A percentile compares a stretch with the other conserved stretches of the same genome.
These are phyloP conservation scores for Luehdorfia chinensis DNA, from an alignment of 1,140 invertebrate species.

Conservation along the genomic window DNA sequence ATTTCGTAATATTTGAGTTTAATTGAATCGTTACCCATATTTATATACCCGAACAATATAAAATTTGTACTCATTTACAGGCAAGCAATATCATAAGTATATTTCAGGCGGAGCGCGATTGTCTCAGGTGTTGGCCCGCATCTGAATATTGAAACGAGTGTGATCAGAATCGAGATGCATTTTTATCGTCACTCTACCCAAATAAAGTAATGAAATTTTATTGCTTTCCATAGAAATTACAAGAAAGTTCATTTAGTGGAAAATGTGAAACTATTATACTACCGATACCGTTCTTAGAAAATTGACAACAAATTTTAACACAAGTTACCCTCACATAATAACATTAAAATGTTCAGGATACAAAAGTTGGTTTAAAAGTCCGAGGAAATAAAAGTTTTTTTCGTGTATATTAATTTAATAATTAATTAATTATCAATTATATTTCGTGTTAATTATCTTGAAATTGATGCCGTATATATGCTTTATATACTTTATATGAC, in stretches of 20 bases:
- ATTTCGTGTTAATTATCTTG: too few species aligned
- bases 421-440: too few species aligned
- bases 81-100: slow-evolving; percentile 70
- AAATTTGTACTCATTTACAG: slow-evolving; percentile 55
- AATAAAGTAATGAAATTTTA: slow-evolving; percentile 68
- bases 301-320: not conserved
- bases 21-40: slow-evolving; percentile 28
- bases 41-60: slow-evolving; percentile 52
- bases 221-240: slow-evolving; percentile 53
- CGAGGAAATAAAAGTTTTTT: too few species aligned
- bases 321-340: too few species aligned
- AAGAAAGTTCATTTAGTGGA: slow-evolving; percentile 23
- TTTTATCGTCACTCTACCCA: slow-evolving; percentile 67
- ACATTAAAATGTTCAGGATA: too few species aligned
- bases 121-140: slow-evolving; percentile 63
- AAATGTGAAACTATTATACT: not conserved
- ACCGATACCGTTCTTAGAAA: slow-evolving; percentile 1
- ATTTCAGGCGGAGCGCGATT: slow-evolving; percentile 53
- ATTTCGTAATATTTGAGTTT: slow-evolving; percentile 15
- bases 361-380: too few species aligned
- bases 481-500: too few species aligned
- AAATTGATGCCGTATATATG: too few species aligned
- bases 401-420: too few species aligned
- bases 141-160: slow-evolving; percentile 70
- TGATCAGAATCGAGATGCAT: slow-evolving; percentile 73